Base-by-base conservation (phyloP, 2,888 invertebrate genomes). In the Ochropleura leucogaster region DNA sequence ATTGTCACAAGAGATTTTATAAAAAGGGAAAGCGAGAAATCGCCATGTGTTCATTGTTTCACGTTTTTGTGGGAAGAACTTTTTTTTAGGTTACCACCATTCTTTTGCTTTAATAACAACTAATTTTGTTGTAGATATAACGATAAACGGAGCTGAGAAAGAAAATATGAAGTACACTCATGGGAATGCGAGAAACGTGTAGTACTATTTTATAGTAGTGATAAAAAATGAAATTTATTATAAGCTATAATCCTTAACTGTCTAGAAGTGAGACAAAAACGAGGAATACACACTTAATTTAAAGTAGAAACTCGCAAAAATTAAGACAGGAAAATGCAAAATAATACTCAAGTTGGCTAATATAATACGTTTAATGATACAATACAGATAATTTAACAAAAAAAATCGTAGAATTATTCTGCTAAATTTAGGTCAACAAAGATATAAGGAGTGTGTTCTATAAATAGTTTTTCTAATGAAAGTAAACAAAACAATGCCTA, bases 11-110 rank as follows among this genome's bases (percentile, higher is more conserved):
- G 42, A 74, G 57, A 49, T 65, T 64, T 72, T 63, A 65, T 68
- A 77, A 82, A 30, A 85, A 84, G 67, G 40, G 83, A 83, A 84
- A 80, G 84, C 75, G 47, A 66, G 65, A 74, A 12, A 80, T 80
- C 76, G 62, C 49, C 70, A 14, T 64, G 59, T 68, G 80, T 68
- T 63, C 65, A 80, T 86, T 86, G 77, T 85, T 69, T 12, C 20
- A 47, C 65, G 40, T 59, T 64, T 72, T 82, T 51, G 67, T 85
- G 81, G 4, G 74, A 80, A 86, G 68, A 70, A 74, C 76, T 66
- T 62, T 57, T 74, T 73, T 82, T 66, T 20, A 72, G 72, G 68
- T 74, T 70, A 68, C 71, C 59, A 53, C 55, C 72, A 74, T 85
- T 85, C 80, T 85, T 69, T 57, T n/a, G 20, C 72, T 63, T 70